Evolutionary conservation across 2,113 vertebrate genomes (phyloP).

Genomic region (Fulica atra): DNA sequence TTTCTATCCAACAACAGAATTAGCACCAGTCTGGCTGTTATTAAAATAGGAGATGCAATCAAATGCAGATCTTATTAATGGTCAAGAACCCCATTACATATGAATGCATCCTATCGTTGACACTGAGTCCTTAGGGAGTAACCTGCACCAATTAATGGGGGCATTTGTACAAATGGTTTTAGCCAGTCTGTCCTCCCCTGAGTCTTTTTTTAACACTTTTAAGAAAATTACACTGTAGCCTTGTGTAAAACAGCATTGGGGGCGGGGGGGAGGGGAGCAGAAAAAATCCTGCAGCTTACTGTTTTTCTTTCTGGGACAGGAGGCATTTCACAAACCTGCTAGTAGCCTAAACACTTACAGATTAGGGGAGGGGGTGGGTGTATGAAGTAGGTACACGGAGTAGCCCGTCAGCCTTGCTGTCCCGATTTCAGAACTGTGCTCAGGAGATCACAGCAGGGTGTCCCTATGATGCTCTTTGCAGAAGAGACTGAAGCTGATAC

Average conservation of each 20-base stretch:
- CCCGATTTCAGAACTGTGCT: neutral
- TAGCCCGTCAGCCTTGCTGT: constrained; percentile 1
- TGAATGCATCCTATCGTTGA: neutral
- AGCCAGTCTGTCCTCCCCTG: neutral
- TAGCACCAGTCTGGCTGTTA: neutral
- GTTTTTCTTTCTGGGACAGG: neutral
- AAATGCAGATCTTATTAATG: neutral
- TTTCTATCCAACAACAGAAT: neutral
- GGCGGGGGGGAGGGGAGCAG: neutral
- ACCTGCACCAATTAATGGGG: neutral
- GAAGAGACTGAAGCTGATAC: neutral
- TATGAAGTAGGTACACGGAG: neutral
- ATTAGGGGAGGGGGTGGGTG: neutral
- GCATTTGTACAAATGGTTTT: neutral
- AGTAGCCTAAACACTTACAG: neutral
- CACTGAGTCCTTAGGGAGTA: neutral
- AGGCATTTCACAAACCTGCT: neutral
- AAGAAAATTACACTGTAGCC: neutral
- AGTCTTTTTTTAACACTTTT: neutral
- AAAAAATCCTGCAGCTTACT: neutral
- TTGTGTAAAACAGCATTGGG: neutral
- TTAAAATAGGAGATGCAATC: neutral
- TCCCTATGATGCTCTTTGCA: neutral
- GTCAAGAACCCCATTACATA: neutral
- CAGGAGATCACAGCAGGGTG: neutral